Conservation (phyloP, 2,888 invertebrate species). For the Heliconius hortense region DNA sequence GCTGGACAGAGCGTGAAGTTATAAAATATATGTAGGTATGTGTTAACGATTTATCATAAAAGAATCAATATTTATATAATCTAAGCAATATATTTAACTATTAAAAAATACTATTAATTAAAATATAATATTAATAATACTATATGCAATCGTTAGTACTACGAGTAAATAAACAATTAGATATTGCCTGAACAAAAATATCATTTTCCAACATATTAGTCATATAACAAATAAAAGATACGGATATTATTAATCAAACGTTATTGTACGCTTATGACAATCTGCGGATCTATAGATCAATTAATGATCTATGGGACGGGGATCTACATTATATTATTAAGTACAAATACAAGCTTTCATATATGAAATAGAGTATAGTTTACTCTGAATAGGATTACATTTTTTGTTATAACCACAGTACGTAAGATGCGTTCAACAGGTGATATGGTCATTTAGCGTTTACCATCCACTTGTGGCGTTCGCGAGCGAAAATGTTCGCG, state of each 20-base stretch:
- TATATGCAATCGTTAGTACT: background rate
- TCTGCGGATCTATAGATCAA: background rate
- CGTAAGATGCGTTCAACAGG: conserved; percentile 47
- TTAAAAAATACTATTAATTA: too few relatives aligned
- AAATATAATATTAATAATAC: too few relatives aligned
- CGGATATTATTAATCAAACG: conserved; percentile 1
- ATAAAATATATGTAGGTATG: too few relatives aligned
- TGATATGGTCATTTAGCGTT: conserved; percentile 67
- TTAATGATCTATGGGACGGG: background rate
- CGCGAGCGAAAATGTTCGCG: conserved; percentile 58
- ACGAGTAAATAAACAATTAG: background rate
- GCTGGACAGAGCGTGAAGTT: too few relatives aligned
- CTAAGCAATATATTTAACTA: too few relatives aligned
- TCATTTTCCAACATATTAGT: background rate
- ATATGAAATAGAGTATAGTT: conserved; percentile 17
- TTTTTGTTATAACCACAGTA: conserved; percentile 37
- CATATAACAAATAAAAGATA: background rate
- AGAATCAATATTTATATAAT: too few relatives aligned
- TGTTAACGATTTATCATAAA: too few relatives aligned
- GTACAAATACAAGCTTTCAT: background rate
- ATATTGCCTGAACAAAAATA: background rate
- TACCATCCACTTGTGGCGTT: conserved; percentile 60
- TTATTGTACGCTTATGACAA: conserved; percentile 1
- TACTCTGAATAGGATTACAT: conserved; percentile 17
- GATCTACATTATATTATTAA: background rate